These are phyloP conservation scores for Frankliniella fusca DNA, from an alignment of 2,888 invertebrate species.

Conservation along the genomic window DNA sequence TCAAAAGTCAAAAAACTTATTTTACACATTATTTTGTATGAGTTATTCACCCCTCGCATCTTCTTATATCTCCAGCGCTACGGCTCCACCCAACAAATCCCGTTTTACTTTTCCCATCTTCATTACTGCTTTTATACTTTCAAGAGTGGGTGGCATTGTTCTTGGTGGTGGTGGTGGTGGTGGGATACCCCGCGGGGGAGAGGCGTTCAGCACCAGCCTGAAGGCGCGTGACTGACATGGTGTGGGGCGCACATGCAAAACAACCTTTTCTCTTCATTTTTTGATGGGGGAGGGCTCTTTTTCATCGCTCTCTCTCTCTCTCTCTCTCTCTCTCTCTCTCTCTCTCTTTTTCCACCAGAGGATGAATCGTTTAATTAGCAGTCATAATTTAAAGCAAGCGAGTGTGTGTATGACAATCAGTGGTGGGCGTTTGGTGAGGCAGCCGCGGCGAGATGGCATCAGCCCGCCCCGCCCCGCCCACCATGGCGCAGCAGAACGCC, in stretches of 20 bases:
- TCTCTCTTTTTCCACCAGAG: background rate
- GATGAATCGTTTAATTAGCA: slow-evolving; percentile 2
- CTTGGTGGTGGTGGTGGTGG: too few species aligned
- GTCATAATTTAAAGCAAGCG: background rate
- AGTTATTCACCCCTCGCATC: too few species aligned
- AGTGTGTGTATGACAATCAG: background rate
- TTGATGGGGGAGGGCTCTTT: too few species aligned
- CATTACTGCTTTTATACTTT: background rate
- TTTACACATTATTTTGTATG: too few species aligned
- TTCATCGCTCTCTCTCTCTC: background rate
- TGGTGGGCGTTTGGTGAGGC: background rate
- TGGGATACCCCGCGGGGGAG: too few species aligned
- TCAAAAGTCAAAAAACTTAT: too few species aligned
- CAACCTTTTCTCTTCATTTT: background rate
- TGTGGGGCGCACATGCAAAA: background rate
- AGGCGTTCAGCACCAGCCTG: too few species aligned
- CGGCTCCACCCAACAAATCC: too few species aligned
- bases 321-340: background rate
- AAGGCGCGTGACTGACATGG: background rate
- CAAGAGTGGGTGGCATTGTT: too few species aligned
- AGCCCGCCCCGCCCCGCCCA: background rate
- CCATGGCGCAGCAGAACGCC: background rate
- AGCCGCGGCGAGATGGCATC: background rate
- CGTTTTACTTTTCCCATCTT: background rate
- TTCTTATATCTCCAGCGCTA: too few species aligned